Base-by-base conservation (phyloP, 2,888 invertebrate species). In the Xiphydria camelus region DNA sequence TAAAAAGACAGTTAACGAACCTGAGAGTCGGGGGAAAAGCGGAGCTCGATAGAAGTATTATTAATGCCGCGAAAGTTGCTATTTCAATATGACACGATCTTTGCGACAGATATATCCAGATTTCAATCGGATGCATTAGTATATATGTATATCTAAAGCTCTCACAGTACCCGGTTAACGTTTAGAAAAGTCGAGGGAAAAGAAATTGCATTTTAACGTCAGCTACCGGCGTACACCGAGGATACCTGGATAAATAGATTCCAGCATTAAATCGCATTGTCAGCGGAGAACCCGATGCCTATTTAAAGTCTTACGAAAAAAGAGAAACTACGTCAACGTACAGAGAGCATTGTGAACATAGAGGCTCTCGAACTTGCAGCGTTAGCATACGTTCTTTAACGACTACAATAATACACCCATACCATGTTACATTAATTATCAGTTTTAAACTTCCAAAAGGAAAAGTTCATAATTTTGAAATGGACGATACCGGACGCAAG, bases 1-100 rank as follows among this genome's bases (percentile, higher is more conserved):
- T 47, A 43, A 54, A 55, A 47, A 44, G 55, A 58, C 49, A 56
- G 53, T 60, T 57, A 49, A 51, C 45, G 44, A 55, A 14, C 10
- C 17, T 23, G 17, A 43, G 10, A 21, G 47, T 51, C 35, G 20
- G 31, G 20, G 26, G 37, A 29, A 41, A 43, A 32, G 40, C 26
- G 25, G 38, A 45, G 45, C 18, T 34, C 25, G 29, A 35, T 33
- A 45, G 32, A 43, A 38, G n/a, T n/a, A n/a, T n/a, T n/a, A n/a
- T n/a, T n/a, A n/a, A n/a, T n/a, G n/a, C n/a, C n/a, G n/a, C n/a
- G n/a, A n/a, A n/a, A n/a, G n/a, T n/a, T n/a, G n/a, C n/a, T n/a
- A n/a, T n/a, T n/a, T n/a, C n/a, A n/a, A n/a, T n/a, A n/a, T n/a
- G n/a, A n/a, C n/a, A n/a, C n/a, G n/a, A n/a, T n/a, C n/a, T n/a